Conservation (phyloP, 1,140 invertebrate genomes). For the Globodera rostochiensis region DNA sequence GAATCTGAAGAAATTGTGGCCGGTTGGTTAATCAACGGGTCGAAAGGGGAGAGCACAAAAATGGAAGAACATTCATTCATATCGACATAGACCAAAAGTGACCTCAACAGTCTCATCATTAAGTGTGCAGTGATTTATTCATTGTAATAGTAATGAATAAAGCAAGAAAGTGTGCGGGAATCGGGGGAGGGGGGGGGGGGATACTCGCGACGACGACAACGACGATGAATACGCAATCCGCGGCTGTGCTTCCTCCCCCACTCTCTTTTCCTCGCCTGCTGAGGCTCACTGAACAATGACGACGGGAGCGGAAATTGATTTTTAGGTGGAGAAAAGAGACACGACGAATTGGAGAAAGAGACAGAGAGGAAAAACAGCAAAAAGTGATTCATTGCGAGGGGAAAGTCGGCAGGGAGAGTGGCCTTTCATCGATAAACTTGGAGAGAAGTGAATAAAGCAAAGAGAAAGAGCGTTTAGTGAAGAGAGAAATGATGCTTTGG, state of each 20-base stretch:
- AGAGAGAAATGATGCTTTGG: not conserved
- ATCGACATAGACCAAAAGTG: not conserved
- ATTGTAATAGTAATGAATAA: not conserved
- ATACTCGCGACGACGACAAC: constrained; percentile 16
- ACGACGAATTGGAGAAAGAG: not conserved
- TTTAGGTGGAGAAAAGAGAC: not conserved
- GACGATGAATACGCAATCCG: constrained; percentile 30
- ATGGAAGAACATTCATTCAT: not conserved
- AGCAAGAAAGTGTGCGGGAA: not conserved
- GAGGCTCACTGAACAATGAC: constrained; percentile 21
- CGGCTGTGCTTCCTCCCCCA: not conserved
- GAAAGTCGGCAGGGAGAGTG: too few species aligned
- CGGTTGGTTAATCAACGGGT: too few species aligned
- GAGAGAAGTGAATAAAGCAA: not conserved
- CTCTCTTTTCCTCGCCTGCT: not conserved
- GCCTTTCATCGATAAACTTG: too few species aligned
- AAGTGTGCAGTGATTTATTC: not conserved
- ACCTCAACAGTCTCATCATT: not conserved
- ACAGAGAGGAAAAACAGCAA: not conserved
- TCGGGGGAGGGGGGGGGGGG: not conserved
- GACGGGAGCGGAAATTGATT: constrained; percentile 34
- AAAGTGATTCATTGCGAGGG: too few species aligned
- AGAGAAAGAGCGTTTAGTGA: not conserved
- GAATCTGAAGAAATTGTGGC: too few species aligned
- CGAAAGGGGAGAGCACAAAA: not conserved